A percentile compares a stretch with the other conserved stretches of the same genome.
phyloP scores from a whole-genome alignment of 35 echinoderm and acorn worm genomes.

The Chiridota heheva region DNA sequence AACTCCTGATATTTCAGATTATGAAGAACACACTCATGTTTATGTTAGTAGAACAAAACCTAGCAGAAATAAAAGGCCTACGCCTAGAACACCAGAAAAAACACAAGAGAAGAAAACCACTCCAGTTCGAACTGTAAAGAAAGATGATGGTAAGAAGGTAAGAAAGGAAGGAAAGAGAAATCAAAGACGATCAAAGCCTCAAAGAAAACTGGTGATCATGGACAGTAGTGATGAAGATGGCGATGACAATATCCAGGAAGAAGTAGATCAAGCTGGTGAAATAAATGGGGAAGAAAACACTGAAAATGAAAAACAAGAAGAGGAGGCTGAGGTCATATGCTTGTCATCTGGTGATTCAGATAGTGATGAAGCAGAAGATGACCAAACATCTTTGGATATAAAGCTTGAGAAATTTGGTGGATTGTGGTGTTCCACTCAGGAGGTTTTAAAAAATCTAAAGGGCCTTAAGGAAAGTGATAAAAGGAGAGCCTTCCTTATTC shows the following conservation, averaged over 20 bases:
- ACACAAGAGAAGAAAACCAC: no score
- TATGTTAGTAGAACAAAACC: no score
- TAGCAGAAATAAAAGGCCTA: no score
- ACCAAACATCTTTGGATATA: no score
- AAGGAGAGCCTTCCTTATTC: constrained; percentile 8
- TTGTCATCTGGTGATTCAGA: no score
- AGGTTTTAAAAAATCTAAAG: constrained; percentile 9
- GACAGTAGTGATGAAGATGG: background rate
- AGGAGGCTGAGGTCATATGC: no score
- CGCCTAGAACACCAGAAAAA: no score
- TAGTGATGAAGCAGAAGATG: no score
- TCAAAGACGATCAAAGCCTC: background rate
- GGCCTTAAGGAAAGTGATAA: background rate
- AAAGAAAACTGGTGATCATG: background rate
- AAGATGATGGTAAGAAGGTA: background rate
- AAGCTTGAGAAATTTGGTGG: constrained; percentile 31
- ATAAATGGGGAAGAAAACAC: background rate
- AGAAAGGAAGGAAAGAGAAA: background rate
- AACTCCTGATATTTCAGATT: constrained; percentile 18
- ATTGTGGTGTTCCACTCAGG: constrained; percentile 21
- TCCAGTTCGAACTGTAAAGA: background rate
- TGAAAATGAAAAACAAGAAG: constrained; percentile 13
- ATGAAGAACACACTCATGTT: no score
- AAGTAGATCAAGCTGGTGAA: background rate
- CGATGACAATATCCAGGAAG: background rate